A percentile compares a stretch with the other conserved stretches of the same genome.
Evolutionary conservation across 2,888 invertebrate genomes (phyloP).

Genomic region (Pseudoips prasinana): DNA sequence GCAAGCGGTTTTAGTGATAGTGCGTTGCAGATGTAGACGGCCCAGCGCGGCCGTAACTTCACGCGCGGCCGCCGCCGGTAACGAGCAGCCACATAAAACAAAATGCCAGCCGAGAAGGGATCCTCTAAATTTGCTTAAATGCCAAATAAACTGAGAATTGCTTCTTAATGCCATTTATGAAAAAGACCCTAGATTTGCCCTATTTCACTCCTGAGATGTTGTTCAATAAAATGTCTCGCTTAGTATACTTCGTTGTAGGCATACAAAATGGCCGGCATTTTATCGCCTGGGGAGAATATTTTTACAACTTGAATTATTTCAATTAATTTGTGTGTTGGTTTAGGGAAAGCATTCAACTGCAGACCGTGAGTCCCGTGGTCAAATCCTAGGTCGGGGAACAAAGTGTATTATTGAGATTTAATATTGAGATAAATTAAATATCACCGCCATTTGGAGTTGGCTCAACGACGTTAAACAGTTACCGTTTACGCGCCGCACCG

Average conservation of each 20-base stretch:
- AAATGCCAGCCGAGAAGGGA: slow-evolving; percentile 76
- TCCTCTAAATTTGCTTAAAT: slow-evolving; percentile 78
- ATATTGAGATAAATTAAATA: too few species aligned
- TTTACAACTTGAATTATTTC: too few species aligned
- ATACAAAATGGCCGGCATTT: slow-evolving; percentile 5
- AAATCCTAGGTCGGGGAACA: too few species aligned
- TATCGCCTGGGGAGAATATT: too few species aligned
- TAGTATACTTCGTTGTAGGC: slow-evolving; percentile 13
- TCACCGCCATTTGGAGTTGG: too few species aligned
- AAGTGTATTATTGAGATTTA: too few species aligned
- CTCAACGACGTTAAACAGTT: too few species aligned
- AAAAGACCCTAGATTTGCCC: slow-evolving; percentile 51
- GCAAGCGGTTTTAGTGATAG: slow-evolving; percentile 25
- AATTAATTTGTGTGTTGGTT: too few species aligned
- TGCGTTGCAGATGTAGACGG: slow-evolving; percentile 40
- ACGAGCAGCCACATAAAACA: slow-evolving; percentile 80
- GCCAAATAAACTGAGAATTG: slow-evolving; percentile 79
- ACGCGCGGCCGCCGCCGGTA: slow-evolving; percentile 77
- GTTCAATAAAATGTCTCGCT: slow-evolving; percentile 24
- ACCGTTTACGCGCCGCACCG: too few species aligned
- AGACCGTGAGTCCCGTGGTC: too few species aligned
- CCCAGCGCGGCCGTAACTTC: slow-evolving; percentile 77
- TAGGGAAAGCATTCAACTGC: too few species aligned
- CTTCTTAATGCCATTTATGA: slow-evolving; percentile 67
- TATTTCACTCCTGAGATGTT: slow-evolving; percentile 27